phyloP scores from a whole-genome alignment of 2,888 invertebrate genomes.

The Keiferia lycopersicella region DNA sequence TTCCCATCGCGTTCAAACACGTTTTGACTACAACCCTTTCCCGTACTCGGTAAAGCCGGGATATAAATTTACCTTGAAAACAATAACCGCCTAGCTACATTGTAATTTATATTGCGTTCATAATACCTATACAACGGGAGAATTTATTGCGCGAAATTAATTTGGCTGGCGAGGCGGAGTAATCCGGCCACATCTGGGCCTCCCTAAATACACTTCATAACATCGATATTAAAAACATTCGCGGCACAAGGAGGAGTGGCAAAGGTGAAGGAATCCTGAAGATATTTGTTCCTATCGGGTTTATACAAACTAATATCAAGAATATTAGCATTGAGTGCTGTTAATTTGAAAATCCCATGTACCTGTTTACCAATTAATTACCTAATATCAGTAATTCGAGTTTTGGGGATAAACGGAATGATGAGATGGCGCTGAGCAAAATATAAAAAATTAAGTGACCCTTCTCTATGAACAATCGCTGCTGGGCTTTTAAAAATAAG shows the following conservation, averaged over 20 bases:
- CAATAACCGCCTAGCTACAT: slow-evolving; percentile 45
- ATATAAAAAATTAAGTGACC: too few relatives aligned
- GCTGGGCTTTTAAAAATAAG: too few relatives aligned
- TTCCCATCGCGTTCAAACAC: slow-evolving; percentile 1
- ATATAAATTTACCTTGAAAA: slow-evolving; percentile 45
- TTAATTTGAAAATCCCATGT: too few relatives aligned
- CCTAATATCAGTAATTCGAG: too few relatives aligned
- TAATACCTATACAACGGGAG: slow-evolving; percentile 56
- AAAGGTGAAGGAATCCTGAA: background rate
- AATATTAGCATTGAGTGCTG: too few relatives aligned
- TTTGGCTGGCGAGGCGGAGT: slow-evolving; percentile 48
- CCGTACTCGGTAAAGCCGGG: slow-evolving; percentile 24
- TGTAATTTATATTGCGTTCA: slow-evolving; percentile 64
- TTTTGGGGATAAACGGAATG: too few relatives aligned
- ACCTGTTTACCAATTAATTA: too few relatives aligned
- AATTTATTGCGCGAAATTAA: slow-evolving; percentile 68
- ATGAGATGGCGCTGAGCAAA: too few relatives aligned
- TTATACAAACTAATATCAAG: too few relatives aligned
- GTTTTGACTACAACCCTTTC: slow-evolving; percentile 19
- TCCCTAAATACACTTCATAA: slow-evolving; percentile 43
- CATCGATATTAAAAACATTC: slow-evolving; percentile 52
- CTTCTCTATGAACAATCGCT: too few relatives aligned
- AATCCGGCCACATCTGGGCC: slow-evolving; percentile 59
- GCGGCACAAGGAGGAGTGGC: background rate
- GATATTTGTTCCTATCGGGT: background rate